phyloP scores from a whole-genome alignment of 2,888 invertebrate genomes.

The Chrysina gloriosa region DNA sequence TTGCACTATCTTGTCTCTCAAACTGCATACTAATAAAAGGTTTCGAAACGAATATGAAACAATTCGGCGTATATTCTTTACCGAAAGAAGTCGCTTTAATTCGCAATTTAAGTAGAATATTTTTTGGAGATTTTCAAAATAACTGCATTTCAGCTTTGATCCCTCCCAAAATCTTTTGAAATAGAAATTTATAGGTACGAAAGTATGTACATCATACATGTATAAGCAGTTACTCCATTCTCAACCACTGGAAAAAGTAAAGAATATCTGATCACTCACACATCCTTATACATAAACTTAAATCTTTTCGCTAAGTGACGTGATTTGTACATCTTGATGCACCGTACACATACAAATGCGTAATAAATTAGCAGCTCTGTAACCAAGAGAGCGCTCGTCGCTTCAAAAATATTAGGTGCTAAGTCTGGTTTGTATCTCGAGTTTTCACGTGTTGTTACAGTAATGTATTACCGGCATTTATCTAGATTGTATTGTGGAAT shows the following conservation, averaged over 20 bases:
- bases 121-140: too few species aligned
- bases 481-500: slow-evolving; percentile 26
- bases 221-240: too few species aligned
- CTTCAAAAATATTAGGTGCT: slow-evolving; percentile 9
- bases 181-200: too few species aligned
- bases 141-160: too few species aligned
- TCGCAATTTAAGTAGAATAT: too few species aligned
- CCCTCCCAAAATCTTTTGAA: too few species aligned
- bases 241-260: too few species aligned
- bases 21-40: not conserved
- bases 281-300: not conserved
- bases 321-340: not conserved
- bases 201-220: too few species aligned
- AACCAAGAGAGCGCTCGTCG: not conserved
- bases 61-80: not conserved
- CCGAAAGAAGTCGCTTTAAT: too few species aligned
- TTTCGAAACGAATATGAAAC: not conserved
- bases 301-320: not conserved
- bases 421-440: slow-evolving; percentile 3
- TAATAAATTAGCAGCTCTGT: not conserved
- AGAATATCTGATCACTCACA: too few species aligned
- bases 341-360: not conserved
- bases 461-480: slow-evolving; percentile 9
- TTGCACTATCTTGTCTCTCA: not conserved
- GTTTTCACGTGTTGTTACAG: slow-evolving; percentile 2